Evolutionary conservation across 2,797 vertebrate species (phyloP).

Genomic region (Furcifer pardalis): DNA sequence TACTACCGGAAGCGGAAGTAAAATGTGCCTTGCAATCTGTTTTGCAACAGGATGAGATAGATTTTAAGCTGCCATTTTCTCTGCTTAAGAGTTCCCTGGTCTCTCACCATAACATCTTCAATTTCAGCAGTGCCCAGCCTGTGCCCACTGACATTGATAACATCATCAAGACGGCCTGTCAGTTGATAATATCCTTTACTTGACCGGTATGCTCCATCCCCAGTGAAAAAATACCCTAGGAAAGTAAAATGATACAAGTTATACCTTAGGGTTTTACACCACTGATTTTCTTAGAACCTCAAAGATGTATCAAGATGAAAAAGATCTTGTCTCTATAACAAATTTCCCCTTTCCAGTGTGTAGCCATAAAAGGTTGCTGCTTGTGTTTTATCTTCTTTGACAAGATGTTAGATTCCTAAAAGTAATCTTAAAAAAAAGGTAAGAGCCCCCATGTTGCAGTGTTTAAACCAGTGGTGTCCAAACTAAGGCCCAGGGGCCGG

Average conservation of each 20-base stretch:
- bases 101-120: slow-evolving; percentile 71
- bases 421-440: too few relatives aligned
- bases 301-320: background rate
- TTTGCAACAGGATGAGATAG: too few relatives aligned
- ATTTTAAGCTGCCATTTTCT: too few relatives aligned
- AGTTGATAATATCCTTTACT: slow-evolving; percentile 71
- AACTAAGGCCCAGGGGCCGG: too few relatives aligned
- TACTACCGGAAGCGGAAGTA: too few relatives aligned
- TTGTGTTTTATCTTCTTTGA: background rate
- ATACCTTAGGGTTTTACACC: background rate
- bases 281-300: background rate
- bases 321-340: background rate
- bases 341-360: background rate
- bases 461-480: too few relatives aligned
- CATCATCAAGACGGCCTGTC: slow-evolving; percentile 66
- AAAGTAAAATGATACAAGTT: slow-evolving; percentile 23
- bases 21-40: too few relatives aligned
- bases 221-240: slow-evolving; percentile 71
- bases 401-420: background rate
- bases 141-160: slow-evolving; percentile 71
- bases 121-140: slow-evolving; percentile 70
- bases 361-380: background rate
- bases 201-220: slow-evolving; percentile 62
- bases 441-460: too few relatives aligned
- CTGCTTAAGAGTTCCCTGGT: background rate